Conservation (phyloP, 2,888 invertebrate species). For the Frankliniella intonsa region DNA sequence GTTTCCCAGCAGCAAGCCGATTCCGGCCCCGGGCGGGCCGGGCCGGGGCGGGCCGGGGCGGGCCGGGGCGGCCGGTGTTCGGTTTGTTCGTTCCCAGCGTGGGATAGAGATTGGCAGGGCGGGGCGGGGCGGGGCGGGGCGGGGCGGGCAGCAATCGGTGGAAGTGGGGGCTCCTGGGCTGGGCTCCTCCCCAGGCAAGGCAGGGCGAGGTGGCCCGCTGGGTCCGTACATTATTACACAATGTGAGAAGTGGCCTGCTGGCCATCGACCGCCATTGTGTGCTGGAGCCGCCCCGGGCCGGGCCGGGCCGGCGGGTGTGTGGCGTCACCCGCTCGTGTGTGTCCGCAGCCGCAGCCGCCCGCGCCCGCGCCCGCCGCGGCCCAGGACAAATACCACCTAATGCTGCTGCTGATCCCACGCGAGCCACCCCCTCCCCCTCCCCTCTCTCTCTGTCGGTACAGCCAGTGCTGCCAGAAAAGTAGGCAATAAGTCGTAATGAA, state of each 20-base stretch:
- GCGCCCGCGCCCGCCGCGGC: no score
- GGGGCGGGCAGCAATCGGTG: neutral
- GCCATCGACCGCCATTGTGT: neutral
- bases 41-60: no score
- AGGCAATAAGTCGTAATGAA: no score
- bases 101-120: neutral
- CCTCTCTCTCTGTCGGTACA: no score
- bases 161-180: neutral
- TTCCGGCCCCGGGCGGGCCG: no score
- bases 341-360: neutral
- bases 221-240: neutral
- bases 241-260: conserved; percentile 1
- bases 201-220: neutral
- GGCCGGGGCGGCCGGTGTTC: no score
- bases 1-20: no score
- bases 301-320: neutral
- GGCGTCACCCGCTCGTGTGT: neutral
- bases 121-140: neutral
- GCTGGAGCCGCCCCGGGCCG: neutral
- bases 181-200: no score
- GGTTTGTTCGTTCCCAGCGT: neutral
- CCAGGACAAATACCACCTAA: no score
- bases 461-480: no score
- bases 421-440: no score
- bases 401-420: no score